Conservation (phyloP, 2,113 vertebrate species). For the Rhizomys pruinosus region DNA sequence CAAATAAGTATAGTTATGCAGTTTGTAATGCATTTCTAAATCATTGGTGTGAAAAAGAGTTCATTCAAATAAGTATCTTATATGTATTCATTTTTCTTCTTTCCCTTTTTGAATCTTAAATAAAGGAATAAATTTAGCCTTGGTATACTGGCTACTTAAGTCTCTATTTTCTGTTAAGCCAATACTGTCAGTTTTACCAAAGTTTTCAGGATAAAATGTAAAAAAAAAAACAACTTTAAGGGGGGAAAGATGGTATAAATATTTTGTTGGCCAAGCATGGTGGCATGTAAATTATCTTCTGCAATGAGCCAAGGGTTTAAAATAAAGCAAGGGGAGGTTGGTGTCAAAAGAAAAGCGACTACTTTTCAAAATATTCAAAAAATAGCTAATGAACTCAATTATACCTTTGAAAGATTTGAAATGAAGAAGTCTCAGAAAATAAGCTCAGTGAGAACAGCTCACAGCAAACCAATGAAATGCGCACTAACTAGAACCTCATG, state of each 20-base stretch:
- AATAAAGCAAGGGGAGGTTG: constrained; percentile 79
- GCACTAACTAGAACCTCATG: not conserved
- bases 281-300: constrained; percentile 81
- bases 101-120: constrained; percentile 75
- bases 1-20: constrained; percentile 11
- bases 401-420: constrained; percentile 67
- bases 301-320: constrained; percentile 81
- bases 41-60: constrained; percentile 44
- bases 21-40: constrained; percentile 12
- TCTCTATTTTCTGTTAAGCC: constrained; percentile 74
- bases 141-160: constrained; percentile 81
- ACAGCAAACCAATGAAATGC: not conserved
- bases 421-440: constrained; percentile 62
- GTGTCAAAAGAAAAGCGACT: constrained; percentile 59
- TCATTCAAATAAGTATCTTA: constrained; percentile 57
- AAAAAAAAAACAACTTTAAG: too few relatives aligned
- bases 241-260: too few relatives aligned
- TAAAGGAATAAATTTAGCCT: constrained; percentile 82
- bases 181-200: constrained; percentile 77
- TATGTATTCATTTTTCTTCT: not conserved
- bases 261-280: too few relatives aligned
- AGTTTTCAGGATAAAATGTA: constrained; percentile 79
- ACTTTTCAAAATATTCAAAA: constrained; percentile 69
- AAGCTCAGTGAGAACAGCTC: constrained; percentile 39
- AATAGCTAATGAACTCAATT: constrained; percentile 65